Base-by-base conservation (phyloP, 2,113 vertebrate genomes). In the Neogobius melanostomus region DNA sequence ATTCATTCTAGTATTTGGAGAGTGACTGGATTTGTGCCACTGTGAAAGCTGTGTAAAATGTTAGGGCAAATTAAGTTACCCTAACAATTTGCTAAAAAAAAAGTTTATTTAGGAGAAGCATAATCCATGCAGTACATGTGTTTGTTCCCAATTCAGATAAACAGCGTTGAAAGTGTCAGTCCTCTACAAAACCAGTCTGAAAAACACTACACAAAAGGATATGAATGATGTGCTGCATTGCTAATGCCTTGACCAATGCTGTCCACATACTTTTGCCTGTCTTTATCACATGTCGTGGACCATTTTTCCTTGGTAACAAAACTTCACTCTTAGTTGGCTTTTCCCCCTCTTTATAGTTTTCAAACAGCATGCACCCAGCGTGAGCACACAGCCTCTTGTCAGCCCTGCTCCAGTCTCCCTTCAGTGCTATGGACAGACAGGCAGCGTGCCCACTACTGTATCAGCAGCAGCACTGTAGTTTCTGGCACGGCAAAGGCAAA, bases 371-470 rank as follows among this genome's bases (percentile, higher is more conserved):
- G 6, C 16, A 52, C 56, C 48, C 51, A 64, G 75, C 45, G 52
- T 52, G 62, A 5, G 17, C 53, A 57, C 1, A 8, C 15, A 15
- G 48, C 16, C 54, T 57, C 14, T 16, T 65, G 69, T 68, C 62
- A 71, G 42, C 14, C 49, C 51, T 68, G 47, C 57, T 78, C 59
- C 47, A 28, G 64, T 66, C 44, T 12, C 53, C 65, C 73, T 16
- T 76, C 47, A 64, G 64, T 77, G 61, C 16, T 11, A 54, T 61
- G 64, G 82, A 56, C 14, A 57, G 68, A 53, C 76, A 64, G 76
- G 64, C 74, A 67, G 81, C 64, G 15, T 53, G 77, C 84, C 17
- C 77, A 68, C 73, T 64, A 72, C 75, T 76, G 68, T 79, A 80
- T 84, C 80, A 77, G 64, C 61, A 69, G 61, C 28, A 56, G 53